These are phyloP conservation scores for Loris lydekkerianus DNA, from an alignment of 2,797 vertebrate species.

Conservation along the genomic window DNA sequence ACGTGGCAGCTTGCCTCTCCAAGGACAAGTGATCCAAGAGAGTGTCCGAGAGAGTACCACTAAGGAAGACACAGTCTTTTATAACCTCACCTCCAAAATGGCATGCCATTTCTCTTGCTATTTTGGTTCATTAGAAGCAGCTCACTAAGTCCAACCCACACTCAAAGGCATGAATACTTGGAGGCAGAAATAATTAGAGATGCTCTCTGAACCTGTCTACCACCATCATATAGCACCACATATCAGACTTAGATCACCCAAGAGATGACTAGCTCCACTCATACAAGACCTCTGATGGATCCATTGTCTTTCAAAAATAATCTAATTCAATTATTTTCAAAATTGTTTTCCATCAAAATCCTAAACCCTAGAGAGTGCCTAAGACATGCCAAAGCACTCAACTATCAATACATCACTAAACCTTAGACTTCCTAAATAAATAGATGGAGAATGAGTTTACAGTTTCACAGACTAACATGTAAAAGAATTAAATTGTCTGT, in stretches of 20 bases:
- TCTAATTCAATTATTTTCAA: slow-evolving; percentile 1
- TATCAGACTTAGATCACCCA: background rate
- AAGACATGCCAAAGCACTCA: background rate
- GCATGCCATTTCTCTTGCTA: background rate
- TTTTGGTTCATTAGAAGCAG: slow-evolving; percentile 2
- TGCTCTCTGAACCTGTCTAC: background rate
- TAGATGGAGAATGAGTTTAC: background rate
- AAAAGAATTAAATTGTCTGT: slow-evolving; percentile 9
- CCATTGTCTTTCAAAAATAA: background rate
- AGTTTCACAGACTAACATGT: background rate
- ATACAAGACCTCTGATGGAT: background rate
- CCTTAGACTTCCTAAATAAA: slow-evolving; percentile 21
- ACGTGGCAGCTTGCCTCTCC: background rate
- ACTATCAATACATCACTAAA: background rate
- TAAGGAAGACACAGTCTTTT: background rate
- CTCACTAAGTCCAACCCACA: background rate
- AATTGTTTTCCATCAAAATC: background rate
- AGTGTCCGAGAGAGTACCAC: background rate
- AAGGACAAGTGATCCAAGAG: background rate
- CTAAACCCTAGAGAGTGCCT: background rate
- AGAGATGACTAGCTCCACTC: slow-evolving; percentile 42
- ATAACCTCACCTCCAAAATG: background rate
- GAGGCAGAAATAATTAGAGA: background rate
- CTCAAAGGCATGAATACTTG: background rate
- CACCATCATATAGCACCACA: background rate